These are phyloP conservation scores for Megaptera novaeangliae DNA, from an alignment of 2,113 vertebrate species.

Conservation along the genomic window DNA sequence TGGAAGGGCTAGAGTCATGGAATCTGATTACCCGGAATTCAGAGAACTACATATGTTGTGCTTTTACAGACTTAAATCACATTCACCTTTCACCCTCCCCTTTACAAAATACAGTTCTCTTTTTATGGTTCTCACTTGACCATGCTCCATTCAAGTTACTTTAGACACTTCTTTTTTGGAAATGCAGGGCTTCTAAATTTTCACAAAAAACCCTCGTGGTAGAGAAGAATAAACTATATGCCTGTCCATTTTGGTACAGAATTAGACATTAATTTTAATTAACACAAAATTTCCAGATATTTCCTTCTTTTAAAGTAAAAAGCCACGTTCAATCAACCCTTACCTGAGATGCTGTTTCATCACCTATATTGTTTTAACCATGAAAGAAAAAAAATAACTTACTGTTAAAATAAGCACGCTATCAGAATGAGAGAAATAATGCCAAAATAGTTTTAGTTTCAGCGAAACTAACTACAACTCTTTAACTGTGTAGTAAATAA, in stretches of 20 bases:
- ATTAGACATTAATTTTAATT: conserved; percentile 13
- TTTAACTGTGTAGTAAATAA: not conserved
- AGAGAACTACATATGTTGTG: not conserved
- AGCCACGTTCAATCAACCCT: not conserved
- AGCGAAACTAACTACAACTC: not conserved
- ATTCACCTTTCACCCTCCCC: not conserved
- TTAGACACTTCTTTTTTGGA: not conserved
- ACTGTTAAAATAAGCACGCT: conserved; percentile 30
- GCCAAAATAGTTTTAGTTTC: not conserved
- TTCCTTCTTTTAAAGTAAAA: conserved; percentile 25
- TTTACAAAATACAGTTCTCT: not conserved
- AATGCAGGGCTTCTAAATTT: not conserved
- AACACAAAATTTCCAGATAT: not conserved
- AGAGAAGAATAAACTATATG: not conserved
- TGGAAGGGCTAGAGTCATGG: conserved; percentile 21
- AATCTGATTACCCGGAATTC: not conserved
- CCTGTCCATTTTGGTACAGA: not conserved
- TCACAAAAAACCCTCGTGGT: not conserved
- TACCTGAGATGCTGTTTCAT: conserved; percentile 44
- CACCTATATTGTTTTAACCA: conserved; percentile 39
- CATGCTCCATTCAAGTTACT: not conserved
- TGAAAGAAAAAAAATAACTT: not conserved
- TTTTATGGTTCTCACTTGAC: not conserved
- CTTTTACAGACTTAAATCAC: not conserved
- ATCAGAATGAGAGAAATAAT: not conserved